Evolutionary conservation across 35 echinoderm and acorn worm genomes (phyloP).

Genomic region (Patiria miniata): DNA sequence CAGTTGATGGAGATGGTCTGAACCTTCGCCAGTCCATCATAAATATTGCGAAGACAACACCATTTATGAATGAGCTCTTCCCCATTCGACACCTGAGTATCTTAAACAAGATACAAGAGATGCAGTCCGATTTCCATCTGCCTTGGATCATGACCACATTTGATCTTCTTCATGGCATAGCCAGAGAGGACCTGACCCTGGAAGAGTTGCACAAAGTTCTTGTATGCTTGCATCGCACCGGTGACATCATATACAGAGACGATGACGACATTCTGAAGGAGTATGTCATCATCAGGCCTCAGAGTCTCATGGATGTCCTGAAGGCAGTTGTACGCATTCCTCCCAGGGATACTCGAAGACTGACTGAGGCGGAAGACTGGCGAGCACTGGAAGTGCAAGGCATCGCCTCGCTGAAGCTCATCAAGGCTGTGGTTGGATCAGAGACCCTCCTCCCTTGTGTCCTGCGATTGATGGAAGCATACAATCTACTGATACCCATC

Average conservation of each 20-base stretch:
- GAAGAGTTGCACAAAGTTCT: background rate
- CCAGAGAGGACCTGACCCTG: background rate
- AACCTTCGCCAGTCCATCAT: background rate
- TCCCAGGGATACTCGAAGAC: background rate
- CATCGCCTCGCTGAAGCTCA: background rate
- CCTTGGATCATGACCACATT: background rate
- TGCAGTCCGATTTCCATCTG: background rate
- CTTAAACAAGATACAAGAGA: background rate
- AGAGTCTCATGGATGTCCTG: conserved; percentile 39
- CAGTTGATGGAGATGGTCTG: background rate
- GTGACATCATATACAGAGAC: conserved; percentile 38
- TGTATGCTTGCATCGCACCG: background rate
- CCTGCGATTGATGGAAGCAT: conserved; percentile 4
- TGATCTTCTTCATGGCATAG: background rate
- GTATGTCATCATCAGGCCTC: conserved; percentile 36
- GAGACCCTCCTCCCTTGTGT: background rate
- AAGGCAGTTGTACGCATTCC: conserved; percentile 19
- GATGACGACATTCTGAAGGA: conserved; percentile 33
- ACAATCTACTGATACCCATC: conserved; percentile 23
- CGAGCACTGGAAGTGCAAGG: background rate
- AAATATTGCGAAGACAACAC: background rate
- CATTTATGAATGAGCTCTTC: background rate
- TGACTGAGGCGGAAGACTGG: conserved; percentile 2
- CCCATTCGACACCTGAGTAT: conserved; percentile 26
- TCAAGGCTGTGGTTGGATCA: background rate